phyloP scores from a whole-genome alignment of 1,140 invertebrate species.

The Delia radicum region DNA sequence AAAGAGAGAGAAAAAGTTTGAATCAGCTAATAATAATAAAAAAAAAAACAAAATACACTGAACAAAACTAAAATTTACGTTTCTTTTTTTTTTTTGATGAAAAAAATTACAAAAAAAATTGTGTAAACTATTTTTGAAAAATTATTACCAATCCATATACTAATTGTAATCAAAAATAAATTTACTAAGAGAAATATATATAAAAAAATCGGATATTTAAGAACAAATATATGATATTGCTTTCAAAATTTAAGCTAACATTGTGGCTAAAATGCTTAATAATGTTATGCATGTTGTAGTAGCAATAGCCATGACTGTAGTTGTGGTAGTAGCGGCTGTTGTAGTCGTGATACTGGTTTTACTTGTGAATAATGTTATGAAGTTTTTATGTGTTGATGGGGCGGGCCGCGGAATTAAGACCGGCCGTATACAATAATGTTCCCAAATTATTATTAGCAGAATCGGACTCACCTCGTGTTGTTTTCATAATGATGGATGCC shows the following conservation, averaged over 20 bases:
- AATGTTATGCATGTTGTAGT: slow-evolving; percentile 54
- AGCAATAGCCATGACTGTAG: slow-evolving; percentile 49
- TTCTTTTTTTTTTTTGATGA: too few relatives aligned
- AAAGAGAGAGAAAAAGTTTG: neutral
- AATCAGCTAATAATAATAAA: neutral
- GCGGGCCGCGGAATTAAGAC: slow-evolving; percentile 52
- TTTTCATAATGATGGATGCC: slow-evolving; percentile 74
- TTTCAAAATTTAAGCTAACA: slow-evolving; percentile 54
- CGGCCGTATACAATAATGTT: slow-evolving; percentile 55
- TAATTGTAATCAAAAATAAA: slow-evolving; percentile 27
- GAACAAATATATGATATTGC: slow-evolving; percentile 15
- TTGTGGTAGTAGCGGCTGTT: slow-evolving; percentile 37
- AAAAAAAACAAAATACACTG: slow-evolving; percentile 16
- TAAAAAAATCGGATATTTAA: neutral
- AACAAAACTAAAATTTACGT: neutral
- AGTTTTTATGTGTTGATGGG: slow-evolving; percentile 40
- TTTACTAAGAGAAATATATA: too few relatives aligned
- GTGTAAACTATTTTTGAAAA: slow-evolving; percentile 10
- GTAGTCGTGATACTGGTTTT: too few relatives aligned
- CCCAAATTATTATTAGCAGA: slow-evolving; percentile 57
- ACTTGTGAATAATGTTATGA: slow-evolving; percentile 31
- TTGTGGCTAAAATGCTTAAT: slow-evolving; percentile 52
- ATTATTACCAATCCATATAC: slow-evolving; percentile 21
- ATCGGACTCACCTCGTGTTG: slow-evolving; percentile 76
- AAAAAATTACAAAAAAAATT: slow-evolving; percentile 28